Evolutionary conservation across 1,140 invertebrate genomes (phyloP).

Genomic region (Macrocentrus cingulum): DNA sequence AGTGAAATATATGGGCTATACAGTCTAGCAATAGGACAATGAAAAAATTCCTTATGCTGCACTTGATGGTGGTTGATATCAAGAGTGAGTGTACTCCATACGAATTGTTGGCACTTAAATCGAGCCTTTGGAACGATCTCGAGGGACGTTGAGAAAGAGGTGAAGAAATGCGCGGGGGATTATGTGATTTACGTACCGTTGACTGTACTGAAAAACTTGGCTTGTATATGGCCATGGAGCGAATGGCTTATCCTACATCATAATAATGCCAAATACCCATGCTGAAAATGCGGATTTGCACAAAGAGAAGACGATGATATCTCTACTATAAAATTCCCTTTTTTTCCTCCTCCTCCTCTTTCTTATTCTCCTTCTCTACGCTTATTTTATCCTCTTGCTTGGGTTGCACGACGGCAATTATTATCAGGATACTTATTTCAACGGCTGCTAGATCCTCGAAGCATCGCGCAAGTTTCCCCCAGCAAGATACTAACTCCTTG

Average conservation of each 20-base stretch:
- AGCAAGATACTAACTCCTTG: constrained; percentile 29
- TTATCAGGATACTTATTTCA: too few relatives aligned
- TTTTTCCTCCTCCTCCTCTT: constrained; percentile 2
- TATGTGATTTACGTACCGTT: constrained; percentile 32
- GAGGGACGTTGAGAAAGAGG: constrained; percentile 1
- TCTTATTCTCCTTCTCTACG: constrained; percentile 8
- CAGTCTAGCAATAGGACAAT: too few relatives aligned
- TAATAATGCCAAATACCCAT: constrained; percentile 34
- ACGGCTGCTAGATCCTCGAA: too few relatives aligned
- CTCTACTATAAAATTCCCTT: constrained; percentile 16
- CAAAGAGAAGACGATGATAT: constrained; percentile 30
- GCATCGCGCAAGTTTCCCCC: neutral
- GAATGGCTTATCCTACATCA: constrained; percentile 35
- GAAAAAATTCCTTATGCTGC: too few relatives aligned
- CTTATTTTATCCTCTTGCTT: too few relatives aligned
- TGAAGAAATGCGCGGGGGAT: constrained; percentile 16
- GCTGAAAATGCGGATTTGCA: constrained; percentile 30
- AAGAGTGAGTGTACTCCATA: too few relatives aligned
- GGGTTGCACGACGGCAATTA: too few relatives aligned
- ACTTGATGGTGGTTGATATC: too few relatives aligned
- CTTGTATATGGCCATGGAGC: constrained; percentile 29
- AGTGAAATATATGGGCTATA: too few relatives aligned
- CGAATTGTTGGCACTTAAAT: too few relatives aligned
- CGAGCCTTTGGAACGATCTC: constrained; percentile 14
- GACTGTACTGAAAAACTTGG: constrained; percentile 36